phyloP scores from a whole-genome alignment of 2,113 vertebrate species.

The Hydrochoerus hydrochaeris region DNA sequence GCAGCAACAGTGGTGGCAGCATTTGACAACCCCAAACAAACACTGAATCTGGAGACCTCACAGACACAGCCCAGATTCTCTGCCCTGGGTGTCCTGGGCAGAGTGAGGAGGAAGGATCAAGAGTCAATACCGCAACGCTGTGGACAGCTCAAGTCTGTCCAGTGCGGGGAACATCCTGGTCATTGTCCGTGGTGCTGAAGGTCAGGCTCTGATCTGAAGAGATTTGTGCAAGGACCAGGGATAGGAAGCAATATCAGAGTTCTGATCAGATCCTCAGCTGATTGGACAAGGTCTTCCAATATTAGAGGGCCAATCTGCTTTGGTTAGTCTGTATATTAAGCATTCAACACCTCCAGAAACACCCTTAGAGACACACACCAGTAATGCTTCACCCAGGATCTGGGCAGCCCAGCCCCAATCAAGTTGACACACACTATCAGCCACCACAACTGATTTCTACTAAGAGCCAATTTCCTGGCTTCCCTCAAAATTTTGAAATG shows the following conservation, averaged over 20 bases:
- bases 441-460: no score
- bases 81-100: not conserved
- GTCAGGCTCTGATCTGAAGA: not conserved
- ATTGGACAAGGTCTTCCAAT: not conserved
- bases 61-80: no score
- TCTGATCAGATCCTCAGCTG: not conserved
- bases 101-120: not conserved
- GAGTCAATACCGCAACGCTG: rapidly evolving
- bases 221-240: not conserved
- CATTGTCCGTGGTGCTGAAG: not conserved
- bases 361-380: no score
- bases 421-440: no score
- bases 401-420: no score
- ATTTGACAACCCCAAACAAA: not conserved
- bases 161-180: rapidly evolving
- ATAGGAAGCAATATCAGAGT: not conserved
- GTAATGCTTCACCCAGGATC: no score
- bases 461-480: no score
- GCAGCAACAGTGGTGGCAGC: not conserved
- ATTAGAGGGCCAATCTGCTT: not conserved
- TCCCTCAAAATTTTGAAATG: no score
- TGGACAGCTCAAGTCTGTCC: not conserved
- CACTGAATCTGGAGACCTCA: not conserved
- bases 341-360: no score
- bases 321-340: no score